Conservation (phyloP, 2,797 vertebrate genomes). For the Fistularia commersonii region DNA sequence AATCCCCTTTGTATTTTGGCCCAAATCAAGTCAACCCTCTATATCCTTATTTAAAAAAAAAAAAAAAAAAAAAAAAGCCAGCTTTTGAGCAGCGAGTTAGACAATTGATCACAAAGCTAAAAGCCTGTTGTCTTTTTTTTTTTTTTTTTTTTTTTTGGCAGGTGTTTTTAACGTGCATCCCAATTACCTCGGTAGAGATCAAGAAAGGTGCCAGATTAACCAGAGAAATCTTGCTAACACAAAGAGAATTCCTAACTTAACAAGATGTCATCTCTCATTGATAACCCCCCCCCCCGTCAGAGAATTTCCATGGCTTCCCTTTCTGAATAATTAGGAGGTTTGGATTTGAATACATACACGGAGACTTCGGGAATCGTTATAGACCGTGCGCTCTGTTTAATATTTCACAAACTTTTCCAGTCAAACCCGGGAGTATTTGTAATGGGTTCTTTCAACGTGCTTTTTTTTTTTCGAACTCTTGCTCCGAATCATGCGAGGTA, state of each 20-base stretch:
- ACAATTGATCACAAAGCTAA: slow-evolving; percentile 71
- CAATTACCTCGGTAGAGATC: slow-evolving; percentile 75
- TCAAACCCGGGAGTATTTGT: slow-evolving; percentile 58
- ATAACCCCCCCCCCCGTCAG: slow-evolving; percentile 45
- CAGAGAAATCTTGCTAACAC: slow-evolving; percentile 75
- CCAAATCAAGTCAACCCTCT: slow-evolving; percentile 38
- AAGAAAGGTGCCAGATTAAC: slow-evolving; percentile 77
- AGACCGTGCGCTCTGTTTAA: slow-evolving; percentile 63
- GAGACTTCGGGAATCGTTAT: slow-evolving; percentile 68
- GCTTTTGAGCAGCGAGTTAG: slow-evolving; percentile 70
- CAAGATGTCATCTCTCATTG: slow-evolving; percentile 77
- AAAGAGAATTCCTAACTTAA: slow-evolving; percentile 83
- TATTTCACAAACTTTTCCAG: slow-evolving; percentile 63
- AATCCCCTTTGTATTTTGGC: slow-evolving; percentile 58
- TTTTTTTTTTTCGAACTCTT: slow-evolving; percentile 47
- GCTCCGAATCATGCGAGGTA: slow-evolving; percentile 30
- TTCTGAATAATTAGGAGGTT: slow-evolving; percentile 74
- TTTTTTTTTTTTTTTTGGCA: slow-evolving; percentile 76
- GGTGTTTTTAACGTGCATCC: slow-evolving; percentile 65
- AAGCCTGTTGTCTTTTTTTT: slow-evolving; percentile 68
- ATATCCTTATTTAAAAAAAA: slow-evolving; percentile 74
- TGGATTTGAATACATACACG: slow-evolving; percentile 70
- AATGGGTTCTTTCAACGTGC: slow-evolving; percentile 56
- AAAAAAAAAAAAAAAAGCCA: slow-evolving; percentile 64
- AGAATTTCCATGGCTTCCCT: slow-evolving; percentile 48